Percentiles rank a stretch among this genome's conserved stretches.
These are phyloP conservation scores for Phoeniculus purpureus DNA, from an alignment of 2,797 vertebrate genomes.

Conservation along the genomic window DNA sequence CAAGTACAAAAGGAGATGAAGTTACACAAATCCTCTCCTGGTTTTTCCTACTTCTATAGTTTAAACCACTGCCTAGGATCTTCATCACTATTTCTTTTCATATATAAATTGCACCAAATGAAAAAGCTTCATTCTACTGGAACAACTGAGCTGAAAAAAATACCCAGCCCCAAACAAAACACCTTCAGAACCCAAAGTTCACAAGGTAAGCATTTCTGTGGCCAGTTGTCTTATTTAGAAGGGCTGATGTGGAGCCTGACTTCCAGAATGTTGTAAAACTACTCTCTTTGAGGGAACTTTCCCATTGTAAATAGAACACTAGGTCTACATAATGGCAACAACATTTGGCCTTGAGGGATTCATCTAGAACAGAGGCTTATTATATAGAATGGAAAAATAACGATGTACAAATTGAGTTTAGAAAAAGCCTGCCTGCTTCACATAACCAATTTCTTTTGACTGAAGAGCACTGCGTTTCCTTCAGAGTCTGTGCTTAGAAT, in stretches of 20 bases:
- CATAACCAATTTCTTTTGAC: background rate
- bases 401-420: background rate
- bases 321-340: background rate
- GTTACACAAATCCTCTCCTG: background rate
- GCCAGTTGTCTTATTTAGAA: background rate
- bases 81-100: background rate
- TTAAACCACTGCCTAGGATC: background rate
- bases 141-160: background rate
- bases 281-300: background rate
- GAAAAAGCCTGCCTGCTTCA: background rate
- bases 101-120: slow-evolving; percentile 14
- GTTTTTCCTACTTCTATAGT: background rate
- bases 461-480: background rate
- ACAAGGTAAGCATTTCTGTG: background rate
- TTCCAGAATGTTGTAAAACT: background rate
- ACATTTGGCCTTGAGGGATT: background rate
- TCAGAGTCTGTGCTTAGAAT: background rate
- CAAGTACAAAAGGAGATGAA: background rate
- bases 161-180: too few relatives aligned
- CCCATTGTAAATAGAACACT: background rate
- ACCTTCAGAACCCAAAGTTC: background rate
- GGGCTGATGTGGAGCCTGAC: background rate
- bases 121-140: background rate
- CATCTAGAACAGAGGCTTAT: background rate
- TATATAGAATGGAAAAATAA: background rate